phyloP scores from a whole-genome alignment of 2,888 invertebrate genomes.

The Julus scandinavius region DNA sequence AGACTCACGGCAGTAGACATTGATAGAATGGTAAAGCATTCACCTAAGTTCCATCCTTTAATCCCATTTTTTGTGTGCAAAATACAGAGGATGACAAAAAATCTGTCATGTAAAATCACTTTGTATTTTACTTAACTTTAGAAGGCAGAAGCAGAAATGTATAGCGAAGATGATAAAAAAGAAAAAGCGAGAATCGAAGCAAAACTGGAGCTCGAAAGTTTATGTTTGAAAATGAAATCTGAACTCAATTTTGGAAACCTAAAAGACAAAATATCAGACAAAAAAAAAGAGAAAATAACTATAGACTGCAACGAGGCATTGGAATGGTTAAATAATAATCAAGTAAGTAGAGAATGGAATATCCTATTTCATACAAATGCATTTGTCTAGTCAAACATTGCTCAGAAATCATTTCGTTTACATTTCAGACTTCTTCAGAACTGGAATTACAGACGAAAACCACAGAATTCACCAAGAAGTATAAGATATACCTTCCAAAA shows the following conservation, averaged over 20 bases:
- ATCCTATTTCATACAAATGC: too few species aligned
- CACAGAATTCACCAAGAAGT: too few species aligned
- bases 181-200: background rate
- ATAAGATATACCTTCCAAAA: background rate
- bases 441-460: too few species aligned
- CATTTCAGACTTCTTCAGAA: too few species aligned
- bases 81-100: too few species aligned
- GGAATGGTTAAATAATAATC: background rate
- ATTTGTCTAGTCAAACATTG: too few species aligned
- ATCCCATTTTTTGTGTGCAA: too few species aligned
- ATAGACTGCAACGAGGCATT: background rate
- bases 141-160: constrained; percentile 17
- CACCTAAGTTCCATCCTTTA: too few species aligned
- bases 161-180: constrained; percentile 8
- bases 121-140: background rate
- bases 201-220: background rate
- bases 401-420: too few species aligned
- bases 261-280: background rate
- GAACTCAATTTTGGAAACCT: background rate
- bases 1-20: background rate
- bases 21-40: background rate
- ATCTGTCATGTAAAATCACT: too few species aligned
- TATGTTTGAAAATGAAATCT: background rate
- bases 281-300: background rate
- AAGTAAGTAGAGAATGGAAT: background rate